phyloP scores from a whole-genome alignment of 1,140 invertebrate species.

The Bradynema listronoti region DNA sequence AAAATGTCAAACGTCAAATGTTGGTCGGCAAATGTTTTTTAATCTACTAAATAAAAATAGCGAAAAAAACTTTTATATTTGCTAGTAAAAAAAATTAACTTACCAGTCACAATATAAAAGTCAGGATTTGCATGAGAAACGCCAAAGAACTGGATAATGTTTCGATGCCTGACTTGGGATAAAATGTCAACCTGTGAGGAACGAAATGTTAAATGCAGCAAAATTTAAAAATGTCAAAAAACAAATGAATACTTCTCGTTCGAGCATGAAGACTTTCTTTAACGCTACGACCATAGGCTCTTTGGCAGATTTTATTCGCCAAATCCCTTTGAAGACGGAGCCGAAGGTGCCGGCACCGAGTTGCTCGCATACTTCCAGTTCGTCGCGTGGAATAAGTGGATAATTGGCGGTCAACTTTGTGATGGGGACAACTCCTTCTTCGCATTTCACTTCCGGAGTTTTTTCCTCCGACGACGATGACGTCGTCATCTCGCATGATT shows the following conservation, averaged over 20 bases:
- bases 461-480: constrained; percentile 2
- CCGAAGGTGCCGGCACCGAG: constrained; percentile 44
- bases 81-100: constrained; percentile 4
- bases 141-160: constrained; percentile 54
- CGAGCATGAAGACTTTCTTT: constrained; percentile 54
- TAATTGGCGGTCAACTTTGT: constrained; percentile 19
- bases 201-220: no score
- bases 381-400: constrained; percentile 39
- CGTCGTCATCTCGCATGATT: neutral
- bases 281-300: constrained; percentile 31
- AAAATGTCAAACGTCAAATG: neutral
- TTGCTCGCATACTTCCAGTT: constrained; percentile 42
- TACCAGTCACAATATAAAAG: constrained; percentile 52
- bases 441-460: constrained; percentile 11
- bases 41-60: neutral
- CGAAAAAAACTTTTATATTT: no score
- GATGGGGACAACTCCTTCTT: neutral
- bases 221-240: no score
- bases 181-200: constrained; percentile 52
- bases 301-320: constrained; percentile 13
- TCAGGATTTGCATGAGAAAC: constrained; percentile 49
- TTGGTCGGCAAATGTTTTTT: neutral
- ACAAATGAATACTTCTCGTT: no score
- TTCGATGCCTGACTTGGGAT: constrained; percentile 48
- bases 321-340: constrained; percentile 41